These are phyloP conservation scores for Drosophila anceps DNA, from an alignment of 2,888 invertebrate species.

Conservation along the genomic window DNA sequence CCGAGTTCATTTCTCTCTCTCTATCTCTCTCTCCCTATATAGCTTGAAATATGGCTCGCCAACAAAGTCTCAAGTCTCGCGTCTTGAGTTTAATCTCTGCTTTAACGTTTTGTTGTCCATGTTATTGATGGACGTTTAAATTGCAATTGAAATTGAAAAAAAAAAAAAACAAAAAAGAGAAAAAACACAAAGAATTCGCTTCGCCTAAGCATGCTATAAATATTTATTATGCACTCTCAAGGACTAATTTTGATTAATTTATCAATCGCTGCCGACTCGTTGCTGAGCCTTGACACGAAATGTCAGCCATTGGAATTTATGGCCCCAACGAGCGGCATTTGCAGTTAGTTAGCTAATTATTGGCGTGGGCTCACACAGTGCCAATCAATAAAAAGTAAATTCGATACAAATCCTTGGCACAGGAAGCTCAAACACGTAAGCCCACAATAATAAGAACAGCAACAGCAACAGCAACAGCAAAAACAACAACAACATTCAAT, in stretches of 20 bases:
- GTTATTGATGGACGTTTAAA: constrained; percentile 79
- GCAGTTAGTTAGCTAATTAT: constrained; percentile 72
- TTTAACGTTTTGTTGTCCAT: constrained; percentile 50
- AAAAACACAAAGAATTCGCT: constrained; percentile 14
- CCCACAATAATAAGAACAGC: constrained; percentile 26
- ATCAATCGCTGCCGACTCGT: constrained; percentile 67
- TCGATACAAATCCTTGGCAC: constrained; percentile 54
- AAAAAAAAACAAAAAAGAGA: background rate
- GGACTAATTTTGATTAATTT: constrained; percentile 76
- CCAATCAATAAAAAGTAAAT: constrained; percentile 61
- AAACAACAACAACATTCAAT: constrained; percentile 1
- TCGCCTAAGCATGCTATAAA: constrained; percentile 53
- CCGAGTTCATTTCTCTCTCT: constrained; percentile 57
- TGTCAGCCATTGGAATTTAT: constrained; percentile 72
- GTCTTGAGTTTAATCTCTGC: constrained; percentile 56
- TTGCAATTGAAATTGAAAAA: constrained; percentile 76
- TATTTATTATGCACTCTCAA: constrained; percentile 75
- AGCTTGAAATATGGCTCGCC: constrained; percentile 56
- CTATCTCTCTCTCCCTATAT: constrained; percentile 18
- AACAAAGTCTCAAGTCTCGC: constrained; percentile 14
- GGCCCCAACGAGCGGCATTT: constrained; percentile 46
- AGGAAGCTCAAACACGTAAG: constrained; percentile 63
- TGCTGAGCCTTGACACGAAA: constrained; percentile 73
- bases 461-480: constrained; percentile 7
- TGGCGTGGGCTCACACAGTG: constrained; percentile 36